Evolutionary conservation across 2,888 invertebrate genomes (phyloP).

Genomic region (Dinocampus coccinellae): DNA sequence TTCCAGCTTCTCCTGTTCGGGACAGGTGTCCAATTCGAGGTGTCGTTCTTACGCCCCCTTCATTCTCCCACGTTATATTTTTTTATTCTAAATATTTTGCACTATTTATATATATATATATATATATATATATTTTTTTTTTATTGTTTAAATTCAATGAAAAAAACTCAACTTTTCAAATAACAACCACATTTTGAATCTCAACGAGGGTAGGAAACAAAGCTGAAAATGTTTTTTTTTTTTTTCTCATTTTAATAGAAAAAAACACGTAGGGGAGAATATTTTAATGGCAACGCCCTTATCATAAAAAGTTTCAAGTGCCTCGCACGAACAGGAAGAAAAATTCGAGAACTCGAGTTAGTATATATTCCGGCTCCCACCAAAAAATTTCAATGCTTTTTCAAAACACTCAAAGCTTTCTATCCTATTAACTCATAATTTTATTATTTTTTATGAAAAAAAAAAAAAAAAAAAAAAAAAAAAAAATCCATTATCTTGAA

Average conservation of each 20-base stretch:
- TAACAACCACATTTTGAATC: conserved; percentile 27
- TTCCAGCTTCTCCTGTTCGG: conserved; percentile 50
- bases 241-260: conserved; percentile 14
- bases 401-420: not conserved
- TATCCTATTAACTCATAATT: conserved; percentile 19
- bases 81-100: conserved; percentile 14
- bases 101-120: too few relatives aligned
- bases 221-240: conserved; percentile 16
- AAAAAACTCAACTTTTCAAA: not conserved
- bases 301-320: conserved; percentile 29
- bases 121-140: not conserved
- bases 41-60: conserved; percentile 30
- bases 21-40: conserved; percentile 53
- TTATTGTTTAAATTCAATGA: not conserved
- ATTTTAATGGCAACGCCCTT: conserved; percentile 33
- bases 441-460: not conserved
- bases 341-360: conserved; percentile 1
- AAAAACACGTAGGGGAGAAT: not conserved
- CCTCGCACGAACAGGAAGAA: conserved; percentile 9
- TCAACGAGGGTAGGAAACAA: conserved; percentile 16
- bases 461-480: not conserved
- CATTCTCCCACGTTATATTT: conserved; percentile 18
- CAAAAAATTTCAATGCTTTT: not conserved
- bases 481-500: not conserved
- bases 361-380: too few relatives aligned